Conservation (phyloP, 92 coral and sea anemone genomes). For the Meandrina meandrites region DNA sequence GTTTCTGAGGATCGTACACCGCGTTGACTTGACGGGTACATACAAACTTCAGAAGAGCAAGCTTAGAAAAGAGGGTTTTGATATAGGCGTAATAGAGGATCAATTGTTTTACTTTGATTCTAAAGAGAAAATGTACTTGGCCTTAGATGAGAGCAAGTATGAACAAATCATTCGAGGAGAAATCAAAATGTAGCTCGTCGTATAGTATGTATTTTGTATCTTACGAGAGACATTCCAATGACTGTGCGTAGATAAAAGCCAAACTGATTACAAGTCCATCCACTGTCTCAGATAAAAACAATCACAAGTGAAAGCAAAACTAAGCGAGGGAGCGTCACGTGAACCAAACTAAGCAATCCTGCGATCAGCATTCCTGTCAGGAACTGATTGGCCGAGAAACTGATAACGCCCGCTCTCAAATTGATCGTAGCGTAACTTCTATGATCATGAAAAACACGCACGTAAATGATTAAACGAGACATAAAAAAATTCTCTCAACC, state of each 20-base stretch:
- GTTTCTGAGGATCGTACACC: constrained; percentile 80
- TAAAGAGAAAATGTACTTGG: constrained; percentile 61
- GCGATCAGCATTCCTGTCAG: not conserved
- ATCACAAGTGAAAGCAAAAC: not conserved
- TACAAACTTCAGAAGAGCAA: constrained; percentile 88
- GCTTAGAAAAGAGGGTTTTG: constrained; percentile 87
- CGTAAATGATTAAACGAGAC: not conserved
- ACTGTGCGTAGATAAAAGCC: not conserved
- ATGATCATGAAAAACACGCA: not conserved
- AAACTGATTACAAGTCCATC: not conserved
- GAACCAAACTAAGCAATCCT: not conserved
- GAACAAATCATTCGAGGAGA: constrained; percentile 66
- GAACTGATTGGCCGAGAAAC: too few relatives aligned
- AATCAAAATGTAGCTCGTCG: constrained; percentile 63
- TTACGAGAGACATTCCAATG: not conserved
- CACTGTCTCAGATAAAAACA: not conserved
- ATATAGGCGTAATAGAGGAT: constrained; percentile 73
- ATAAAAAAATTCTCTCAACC: too few relatives aligned
- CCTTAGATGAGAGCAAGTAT: constrained; percentile 65
- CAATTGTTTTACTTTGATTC: constrained; percentile 66
- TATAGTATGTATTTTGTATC: not conserved
- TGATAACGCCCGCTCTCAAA: not conserved
- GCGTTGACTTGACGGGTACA: constrained; percentile 87
- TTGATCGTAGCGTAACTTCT: not conserved
- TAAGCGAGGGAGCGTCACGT: not conserved